Percentiles rank a stretch among this genome's conserved stretches.
Evolutionary conservation across 2,113 vertebrate species (phyloP).

Genomic region (Diglossa brunneiventris): DNA sequence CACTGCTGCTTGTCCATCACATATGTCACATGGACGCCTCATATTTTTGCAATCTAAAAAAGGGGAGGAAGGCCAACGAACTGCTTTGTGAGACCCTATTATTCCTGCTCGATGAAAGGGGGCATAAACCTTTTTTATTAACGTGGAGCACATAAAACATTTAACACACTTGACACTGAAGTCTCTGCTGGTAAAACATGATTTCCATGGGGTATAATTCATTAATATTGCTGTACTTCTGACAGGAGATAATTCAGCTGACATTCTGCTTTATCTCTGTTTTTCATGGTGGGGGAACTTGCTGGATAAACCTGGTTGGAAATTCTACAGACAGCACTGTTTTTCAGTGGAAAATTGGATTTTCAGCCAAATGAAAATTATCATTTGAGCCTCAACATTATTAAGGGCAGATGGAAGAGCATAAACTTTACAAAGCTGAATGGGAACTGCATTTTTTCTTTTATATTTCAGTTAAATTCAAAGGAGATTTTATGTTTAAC

Average conservation of each 20-base stretch:
- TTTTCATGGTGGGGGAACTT: not conserved
- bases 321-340: not conserved
- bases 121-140: conserved; percentile 10
- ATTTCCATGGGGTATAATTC: not conserved
- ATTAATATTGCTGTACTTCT: not conserved
- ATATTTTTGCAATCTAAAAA: conserved; percentile 5
- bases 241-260: not conserved
- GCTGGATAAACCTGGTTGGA: not conserved
- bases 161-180: not conserved
- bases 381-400: not conserved
- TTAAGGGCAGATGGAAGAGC: not conserved
- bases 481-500: not conserved
- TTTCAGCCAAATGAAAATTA: not conserved
- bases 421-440: not conserved
- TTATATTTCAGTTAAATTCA: not conserved
- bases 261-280: not conserved
- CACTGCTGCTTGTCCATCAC: not conserved
- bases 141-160: not conserved
- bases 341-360: not conserved
- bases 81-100: not conserved
- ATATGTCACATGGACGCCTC: not conserved
- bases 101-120: conserved; percentile 8
- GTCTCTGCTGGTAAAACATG: not conserved
- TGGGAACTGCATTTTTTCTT: not conserved
- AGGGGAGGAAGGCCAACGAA: not conserved